Evolutionary conservation across 2,113 vertebrate species (phyloP).

Genomic region (Glaucidium brasilianum): DNA sequence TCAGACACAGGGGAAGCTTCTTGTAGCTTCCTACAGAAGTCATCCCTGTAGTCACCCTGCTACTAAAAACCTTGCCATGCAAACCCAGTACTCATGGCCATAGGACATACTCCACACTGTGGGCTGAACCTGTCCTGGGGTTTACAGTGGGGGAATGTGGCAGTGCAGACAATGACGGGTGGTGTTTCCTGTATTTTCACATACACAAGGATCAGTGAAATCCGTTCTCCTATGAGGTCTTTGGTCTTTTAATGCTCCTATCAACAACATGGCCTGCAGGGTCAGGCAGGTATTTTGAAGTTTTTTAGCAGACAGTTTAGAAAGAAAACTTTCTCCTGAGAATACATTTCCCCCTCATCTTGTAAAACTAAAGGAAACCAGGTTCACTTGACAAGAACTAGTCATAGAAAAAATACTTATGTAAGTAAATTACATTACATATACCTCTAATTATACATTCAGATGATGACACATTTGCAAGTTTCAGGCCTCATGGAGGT

Average conservation of each 20-base stretch:
- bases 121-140: not conserved
- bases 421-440: not conserved
- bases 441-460: not conserved
- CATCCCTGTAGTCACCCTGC: too few species aligned
- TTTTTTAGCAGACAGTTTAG: not conserved
- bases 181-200: rapidly evolving
- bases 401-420: not conserved
- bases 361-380: not conserved
- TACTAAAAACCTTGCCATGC: too few species aligned
- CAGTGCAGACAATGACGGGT: rapidly evolving
- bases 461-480: not conserved
- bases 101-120: rapidly evolving
- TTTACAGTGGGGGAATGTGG: rapidly evolving
- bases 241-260: not conserved
- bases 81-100: too few species aligned
- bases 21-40: too few species aligned
- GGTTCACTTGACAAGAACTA: not conserved
- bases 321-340: not conserved
- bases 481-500: not conserved
- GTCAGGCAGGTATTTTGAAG: not conserved
- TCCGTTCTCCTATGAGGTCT: not conserved
- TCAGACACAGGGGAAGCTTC: too few species aligned
- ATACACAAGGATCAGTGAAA: rapidly evolving
- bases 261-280: not conserved
- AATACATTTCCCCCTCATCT: not conserved